Evolutionary conservation across 2,888 invertebrate genomes (phyloP), one percentile per base, ranked within the genome.

Genomic region (Linnaemya tessellans): DNA sequence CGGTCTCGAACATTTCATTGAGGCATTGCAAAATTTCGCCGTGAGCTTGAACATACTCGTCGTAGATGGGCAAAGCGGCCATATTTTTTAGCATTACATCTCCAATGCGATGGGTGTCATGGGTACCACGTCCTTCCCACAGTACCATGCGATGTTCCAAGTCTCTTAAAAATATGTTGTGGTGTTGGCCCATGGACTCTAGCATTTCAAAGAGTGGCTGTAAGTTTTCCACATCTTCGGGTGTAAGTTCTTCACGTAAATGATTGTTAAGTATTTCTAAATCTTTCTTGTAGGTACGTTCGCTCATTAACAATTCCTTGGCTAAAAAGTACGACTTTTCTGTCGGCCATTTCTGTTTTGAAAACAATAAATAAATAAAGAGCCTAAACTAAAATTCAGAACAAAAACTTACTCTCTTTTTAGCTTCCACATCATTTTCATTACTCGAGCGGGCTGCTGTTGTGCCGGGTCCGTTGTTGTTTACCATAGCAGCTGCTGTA

Each of bases 281-380:
- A 92, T 99, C 98, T 90, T 98, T 97, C 90, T 97, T 97, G 92
- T 98, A 98, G 0, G 98, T 98, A 88, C 98, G 94, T 92, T 99
- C 98, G 0, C 98, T 98, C 97, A 98, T 98, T 75, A 98, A 94
- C 88, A 99, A 94, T 93, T 99, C 98, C 92, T 98, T 98, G 70
- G 97, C 96, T 88, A 98, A 95, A 92, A 96, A 97, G 92, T 97
- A 97, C 20, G 95, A 95, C 89, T 94, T 95, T 89, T 96, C 96
- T 3, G 94, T 94, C 1, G 95, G 94, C 93, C 94, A 94, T 88
- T 94, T 94, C 94, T 95, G 90, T 0, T 49, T 51, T 25, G 20
- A 43, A 18, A 49, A 35, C 18, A 18, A 38, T 1, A 43, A 15
- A 11, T 41, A 11, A 20, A 56, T 60, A 25, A 46, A 13, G 20